Base-by-base conservation (phyloP, 1,140 invertebrate species). In the Ceratosolen fusciceps region DNA sequence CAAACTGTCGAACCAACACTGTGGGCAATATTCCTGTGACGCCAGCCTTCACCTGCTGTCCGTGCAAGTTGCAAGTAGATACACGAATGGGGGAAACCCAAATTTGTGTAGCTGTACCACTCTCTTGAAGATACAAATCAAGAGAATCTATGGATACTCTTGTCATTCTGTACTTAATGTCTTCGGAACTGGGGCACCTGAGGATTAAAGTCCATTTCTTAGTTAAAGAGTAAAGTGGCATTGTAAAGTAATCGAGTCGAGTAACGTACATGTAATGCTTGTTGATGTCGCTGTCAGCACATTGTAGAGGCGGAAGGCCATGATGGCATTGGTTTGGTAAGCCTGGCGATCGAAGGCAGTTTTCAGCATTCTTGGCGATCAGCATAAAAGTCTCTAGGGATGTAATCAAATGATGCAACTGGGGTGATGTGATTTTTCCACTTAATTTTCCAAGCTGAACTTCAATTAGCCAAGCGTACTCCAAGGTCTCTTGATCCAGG, bases 151-250 rank as follows among this genome's bases (percentile, higher is more conserved):
- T 91, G 1, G 96, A 95, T 1, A 98, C 91, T 31, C 98, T 92
- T 9, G 96, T 95, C 94, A 99, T 96, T 84, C 95, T 93, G 86
- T 99, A 99, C 86, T 99, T 99, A 43, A 99, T 95, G 85, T 98
- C 95, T 83, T 97, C 96, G 0, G 94, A 92, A 56, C 94, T 94
- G 10, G 96, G 96, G 88, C 96, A 98, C 29, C 93, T 89, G 29
- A 31, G 80, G 79, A 12, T 16, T n/a, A n/a, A 47, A 58, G 49
- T n/a, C 49, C 31, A 58, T 76, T 43, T 37, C 67, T 56, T 58
- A 26, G n/a, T 39, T 16, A 47, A 62, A 49, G 52, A 31, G 16
- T 70, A 52, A 2, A n/a, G 39, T 21, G 10, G 39, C 16, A 10
- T 39, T 21, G 7, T 37, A 2, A n/a, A 39, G 0, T 62, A n/a